Percentiles rank a stretch among this genome's conserved stretches.
Evolutionary conservation across 1,140 invertebrate genomes (phyloP).

Genomic region (Charaxes varanes): DNA sequence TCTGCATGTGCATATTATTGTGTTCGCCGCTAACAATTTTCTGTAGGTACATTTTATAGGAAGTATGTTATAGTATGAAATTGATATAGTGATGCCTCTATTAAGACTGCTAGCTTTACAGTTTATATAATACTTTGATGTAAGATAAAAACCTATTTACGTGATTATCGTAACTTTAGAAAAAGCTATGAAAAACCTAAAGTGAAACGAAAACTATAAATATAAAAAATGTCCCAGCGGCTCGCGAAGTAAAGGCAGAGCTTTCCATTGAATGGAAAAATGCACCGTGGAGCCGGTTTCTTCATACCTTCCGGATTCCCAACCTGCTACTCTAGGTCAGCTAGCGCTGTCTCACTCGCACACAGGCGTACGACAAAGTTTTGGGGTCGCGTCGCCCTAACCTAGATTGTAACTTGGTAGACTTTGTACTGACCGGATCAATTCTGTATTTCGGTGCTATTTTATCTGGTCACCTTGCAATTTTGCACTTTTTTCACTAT

Average conservation of each 20-base stretch:
- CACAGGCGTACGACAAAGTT: conserved; percentile 36
- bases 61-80: too few species aligned
- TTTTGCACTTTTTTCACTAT: too few species aligned
- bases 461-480: too few species aligned
- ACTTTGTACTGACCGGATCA: conserved; percentile 43
- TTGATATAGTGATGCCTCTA: too few species aligned
- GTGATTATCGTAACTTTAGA: too few species aligned
- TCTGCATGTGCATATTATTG: too few species aligned
- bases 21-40: too few species aligned
- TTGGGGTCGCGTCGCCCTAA: conserved; percentile 68
- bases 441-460: conserved; percentile 16
- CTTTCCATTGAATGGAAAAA: conserved; percentile 72
- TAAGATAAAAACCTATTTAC: too few species aligned
- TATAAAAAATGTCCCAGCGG: conserved; percentile 32
- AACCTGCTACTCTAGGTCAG: conserved; percentile 70
- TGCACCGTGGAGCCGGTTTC: conserved; percentile 65
- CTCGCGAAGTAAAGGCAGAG: conserved; percentile 50
- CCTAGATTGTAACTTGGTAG: conserved; percentile 53
- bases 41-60: too few species aligned
- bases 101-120: too few species aligned
- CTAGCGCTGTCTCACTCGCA: conserved; percentile 43
- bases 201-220: conserved; percentile 26
- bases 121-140: too few species aligned
- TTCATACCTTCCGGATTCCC: conserved; percentile 69
- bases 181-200: not conserved